A percentile compares a stretch with the other conserved stretches of the same genome.
These are phyloP conservation scores for Octodonta nipae DNA, from an alignment of 2,888 invertebrate genomes.

Conservation along the genomic window DNA sequence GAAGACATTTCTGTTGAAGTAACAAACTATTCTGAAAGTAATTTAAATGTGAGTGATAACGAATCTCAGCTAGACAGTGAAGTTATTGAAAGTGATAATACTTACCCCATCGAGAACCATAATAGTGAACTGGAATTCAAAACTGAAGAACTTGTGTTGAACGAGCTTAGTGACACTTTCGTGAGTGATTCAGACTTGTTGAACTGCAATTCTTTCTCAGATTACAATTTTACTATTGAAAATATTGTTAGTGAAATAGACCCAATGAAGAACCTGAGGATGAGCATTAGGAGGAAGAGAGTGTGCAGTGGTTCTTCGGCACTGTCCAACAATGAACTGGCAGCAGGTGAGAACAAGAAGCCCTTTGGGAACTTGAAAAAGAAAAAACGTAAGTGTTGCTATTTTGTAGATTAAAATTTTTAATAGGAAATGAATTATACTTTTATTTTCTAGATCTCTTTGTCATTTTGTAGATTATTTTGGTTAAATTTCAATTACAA, in stretches of 20 bases:
- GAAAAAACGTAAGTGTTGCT: no score
- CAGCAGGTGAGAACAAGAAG: slow-evolving; percentile 24
- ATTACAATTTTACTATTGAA: slow-evolving; percentile 22
- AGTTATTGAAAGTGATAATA: slow-evolving; percentile 8
- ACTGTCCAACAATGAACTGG: slow-evolving; percentile 30
- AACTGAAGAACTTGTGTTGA: slow-evolving; percentile 14
- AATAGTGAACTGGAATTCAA: slow-evolving; percentile 13
- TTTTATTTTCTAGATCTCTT: no score
- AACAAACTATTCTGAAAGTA: slow-evolving; percentile 13
- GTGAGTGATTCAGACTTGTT: not conserved
- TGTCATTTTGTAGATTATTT: no score
- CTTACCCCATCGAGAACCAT: slow-evolving; percentile 4
- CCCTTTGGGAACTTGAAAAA: slow-evolving; percentile 24
- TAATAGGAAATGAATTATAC: no score
- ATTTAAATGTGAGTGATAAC: slow-evolving; percentile 17
- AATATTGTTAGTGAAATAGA: slow-evolving; percentile 25
- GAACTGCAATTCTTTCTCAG: slow-evolving; percentile 14
- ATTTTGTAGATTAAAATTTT: no score
- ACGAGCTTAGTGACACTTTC: slow-evolving; percentile 6
- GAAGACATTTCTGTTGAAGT: slow-evolving; percentile 17
- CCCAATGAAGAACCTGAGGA: slow-evolving; percentile 32
- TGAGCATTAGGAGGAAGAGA: slow-evolving; percentile 33
- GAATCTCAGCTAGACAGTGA: slow-evolving; percentile 21
- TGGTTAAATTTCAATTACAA: no score
- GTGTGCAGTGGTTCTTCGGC: slow-evolving; percentile 33